phyloP scores from a whole-genome alignment of 2,888 invertebrate genomes.

The Trachelus troglodyta region DNA sequence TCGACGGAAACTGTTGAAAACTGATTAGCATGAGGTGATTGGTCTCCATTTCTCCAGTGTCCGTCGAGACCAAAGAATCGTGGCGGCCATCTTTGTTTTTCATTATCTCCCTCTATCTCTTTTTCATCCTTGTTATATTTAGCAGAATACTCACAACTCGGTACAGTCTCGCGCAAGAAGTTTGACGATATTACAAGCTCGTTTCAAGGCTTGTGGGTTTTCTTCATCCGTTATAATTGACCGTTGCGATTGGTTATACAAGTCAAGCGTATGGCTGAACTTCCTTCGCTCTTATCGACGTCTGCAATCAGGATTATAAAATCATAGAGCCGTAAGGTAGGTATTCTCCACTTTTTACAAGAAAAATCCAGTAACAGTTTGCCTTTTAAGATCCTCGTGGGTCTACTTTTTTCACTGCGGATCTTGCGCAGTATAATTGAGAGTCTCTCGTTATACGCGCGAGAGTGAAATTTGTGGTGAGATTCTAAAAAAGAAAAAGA shows the following conservation, averaged over 20 bases:
- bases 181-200: not conserved
- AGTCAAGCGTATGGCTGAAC: not conserved
- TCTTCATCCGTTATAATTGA: not conserved
- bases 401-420: not conserved
- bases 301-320: not conserved
- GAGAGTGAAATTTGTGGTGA: not conserved
- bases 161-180: not conserved
- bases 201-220: not conserved
- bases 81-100: no score
- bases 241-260: not conserved
- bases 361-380: not conserved
- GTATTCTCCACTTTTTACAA: not conserved
- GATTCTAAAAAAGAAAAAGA: not conserved
- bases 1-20: not conserved
- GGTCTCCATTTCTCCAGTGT: not conserved
- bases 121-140: no score
- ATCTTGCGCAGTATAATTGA: not conserved
- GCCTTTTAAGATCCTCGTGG: not conserved
- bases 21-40: not conserved
- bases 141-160: no score
- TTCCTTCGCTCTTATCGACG: not conserved
- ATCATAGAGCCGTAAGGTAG: not conserved
- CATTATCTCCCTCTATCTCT: no score
- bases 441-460: not conserved
- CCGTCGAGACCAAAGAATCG: not conserved